A percentile compares a stretch with the other conserved stretches of the same genome.
Conservation (phyloP, 1,140 invertebrate species). For the Drosophila willistoni region DNA sequence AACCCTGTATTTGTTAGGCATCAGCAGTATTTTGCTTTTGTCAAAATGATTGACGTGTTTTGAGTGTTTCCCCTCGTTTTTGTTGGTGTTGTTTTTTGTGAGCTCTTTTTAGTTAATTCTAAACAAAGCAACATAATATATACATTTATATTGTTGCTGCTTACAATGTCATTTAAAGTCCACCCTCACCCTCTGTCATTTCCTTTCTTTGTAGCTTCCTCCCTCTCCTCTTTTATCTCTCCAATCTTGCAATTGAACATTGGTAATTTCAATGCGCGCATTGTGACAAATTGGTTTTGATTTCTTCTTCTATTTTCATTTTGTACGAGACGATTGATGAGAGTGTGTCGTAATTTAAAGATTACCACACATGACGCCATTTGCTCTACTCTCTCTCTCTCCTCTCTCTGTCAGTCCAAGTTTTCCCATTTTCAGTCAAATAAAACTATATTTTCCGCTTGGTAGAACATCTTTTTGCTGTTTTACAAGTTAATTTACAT, state of each 20-base stretch:
- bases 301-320: conserved; percentile 27
- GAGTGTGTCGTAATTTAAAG: conserved; percentile 60
- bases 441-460: conserved; percentile 65
- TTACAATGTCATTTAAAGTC: conserved; percentile 68
- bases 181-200: conserved; percentile 14
- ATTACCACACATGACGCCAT: conserved; percentile 66
- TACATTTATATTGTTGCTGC: conserved; percentile 49
- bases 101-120: conserved; percentile 33
- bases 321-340: conserved; percentile 34
- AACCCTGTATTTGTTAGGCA: conserved; percentile 27
- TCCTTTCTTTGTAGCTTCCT: background rate
- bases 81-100: background rate
- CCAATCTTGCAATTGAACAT: conserved; percentile 57
- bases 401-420: background rate
- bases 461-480: conserved; percentile 53
- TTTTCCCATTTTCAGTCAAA: background rate
- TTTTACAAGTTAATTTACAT: conserved; percentile 48
- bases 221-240: background rate
- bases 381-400: background rate
- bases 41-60: conserved; percentile 68
- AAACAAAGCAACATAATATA: conserved; percentile 67
- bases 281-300: conserved; percentile 80
- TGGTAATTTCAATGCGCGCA: conserved; percentile 62
- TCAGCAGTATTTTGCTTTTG: conserved; percentile 22
- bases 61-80: conserved; percentile 30